Conservation (phyloP, 2,113 vertebrate genomes). For the Gadus chalcogrammus region DNA sequence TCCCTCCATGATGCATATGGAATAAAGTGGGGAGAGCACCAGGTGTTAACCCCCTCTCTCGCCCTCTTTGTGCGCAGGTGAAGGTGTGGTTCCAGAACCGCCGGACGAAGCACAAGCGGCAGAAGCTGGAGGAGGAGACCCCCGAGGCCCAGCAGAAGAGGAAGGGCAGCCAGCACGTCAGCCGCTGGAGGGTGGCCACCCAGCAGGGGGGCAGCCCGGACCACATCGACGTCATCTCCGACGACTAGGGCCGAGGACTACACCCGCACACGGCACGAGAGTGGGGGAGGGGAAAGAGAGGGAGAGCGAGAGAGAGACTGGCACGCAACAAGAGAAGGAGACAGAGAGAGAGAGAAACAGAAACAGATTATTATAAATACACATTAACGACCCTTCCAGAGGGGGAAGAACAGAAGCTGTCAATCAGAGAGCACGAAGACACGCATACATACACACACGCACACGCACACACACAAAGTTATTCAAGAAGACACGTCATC, state of each 20-base stretch:
- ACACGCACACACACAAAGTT: not conserved
- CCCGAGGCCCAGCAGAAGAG: constrained; percentile 76
- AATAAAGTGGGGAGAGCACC: too few species aligned
- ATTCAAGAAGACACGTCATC: too few species aligned
- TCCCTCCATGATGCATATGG: not conserved
- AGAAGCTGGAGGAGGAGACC: constrained; percentile 79
- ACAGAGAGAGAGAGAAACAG: too few species aligned
- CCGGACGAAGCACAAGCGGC: constrained; percentile 79
- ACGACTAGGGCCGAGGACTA: constrained; percentile 63
- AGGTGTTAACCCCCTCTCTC: not conserved
- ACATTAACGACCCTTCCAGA: too few species aligned
- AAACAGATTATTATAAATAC: too few species aligned
- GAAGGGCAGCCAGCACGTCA: constrained; percentile 76
- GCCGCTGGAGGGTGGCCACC: constrained; percentile 74
- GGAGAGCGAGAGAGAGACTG: not conserved
- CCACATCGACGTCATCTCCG: constrained; percentile 73
- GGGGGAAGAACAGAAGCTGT: not conserved
- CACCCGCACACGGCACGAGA: not conserved
- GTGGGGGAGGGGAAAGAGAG: not conserved
- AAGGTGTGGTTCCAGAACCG: constrained; percentile 84
- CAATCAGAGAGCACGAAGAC: not conserved
- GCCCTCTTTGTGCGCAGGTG: constrained; percentile 55
- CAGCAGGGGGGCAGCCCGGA: constrained; percentile 66
- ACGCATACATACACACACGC: not conserved
- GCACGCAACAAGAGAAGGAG: not conserved